These are phyloP conservation scores for Cataglyphis hispanica DNA, from an alignment of 1,140 invertebrate genomes.

Conservation along the genomic window DNA sequence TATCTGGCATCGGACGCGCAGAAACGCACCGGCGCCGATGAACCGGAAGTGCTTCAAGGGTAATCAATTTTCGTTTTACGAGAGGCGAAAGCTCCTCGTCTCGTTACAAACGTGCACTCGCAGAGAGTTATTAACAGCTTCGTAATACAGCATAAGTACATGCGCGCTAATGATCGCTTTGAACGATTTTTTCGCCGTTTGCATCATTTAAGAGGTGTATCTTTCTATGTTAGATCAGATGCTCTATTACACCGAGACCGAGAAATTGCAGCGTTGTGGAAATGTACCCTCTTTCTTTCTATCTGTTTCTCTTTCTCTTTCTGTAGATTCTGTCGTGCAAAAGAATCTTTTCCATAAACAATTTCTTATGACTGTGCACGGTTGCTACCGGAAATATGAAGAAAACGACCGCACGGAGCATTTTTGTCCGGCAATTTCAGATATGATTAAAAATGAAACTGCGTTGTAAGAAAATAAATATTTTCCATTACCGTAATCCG, in stretches of 20 bases:
- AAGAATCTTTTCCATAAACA: conserved; percentile 41
- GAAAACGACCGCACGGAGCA: conserved; percentile 26
- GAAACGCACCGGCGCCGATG: conserved; percentile 14
- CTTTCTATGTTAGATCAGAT: conserved; percentile 18
- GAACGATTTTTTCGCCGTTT: conserved; percentile 18
- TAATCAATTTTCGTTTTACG: conserved; percentile 18
- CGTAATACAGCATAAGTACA: conserved; percentile 13
- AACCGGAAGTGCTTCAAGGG: conserved; percentile 20
- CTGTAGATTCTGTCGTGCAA: conserved; percentile 13
- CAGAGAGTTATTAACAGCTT: conserved; percentile 35
- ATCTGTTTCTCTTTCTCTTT: too few species aligned
- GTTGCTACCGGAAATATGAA: conserved; percentile 22
- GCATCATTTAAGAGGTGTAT: conserved; percentile 42
- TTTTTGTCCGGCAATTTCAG: conserved; percentile 40
- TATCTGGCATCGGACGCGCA: conserved; percentile 26
- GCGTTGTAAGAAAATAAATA: conserved; percentile 54
- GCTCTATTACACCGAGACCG: not conserved
- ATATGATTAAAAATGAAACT: conserved; percentile 58
- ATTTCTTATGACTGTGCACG: conserved; percentile 28
- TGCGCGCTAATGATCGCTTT: conserved; percentile 29
- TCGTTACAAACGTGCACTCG: not conserved
- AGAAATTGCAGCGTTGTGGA: conserved; percentile 9
- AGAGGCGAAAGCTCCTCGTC: not conserved
- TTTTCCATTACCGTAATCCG: conserved; percentile 57
- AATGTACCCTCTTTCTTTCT: not conserved